Conservation (phyloP, 1,140 invertebrate genomes). For the Drosophila tropicalis region DNA sequence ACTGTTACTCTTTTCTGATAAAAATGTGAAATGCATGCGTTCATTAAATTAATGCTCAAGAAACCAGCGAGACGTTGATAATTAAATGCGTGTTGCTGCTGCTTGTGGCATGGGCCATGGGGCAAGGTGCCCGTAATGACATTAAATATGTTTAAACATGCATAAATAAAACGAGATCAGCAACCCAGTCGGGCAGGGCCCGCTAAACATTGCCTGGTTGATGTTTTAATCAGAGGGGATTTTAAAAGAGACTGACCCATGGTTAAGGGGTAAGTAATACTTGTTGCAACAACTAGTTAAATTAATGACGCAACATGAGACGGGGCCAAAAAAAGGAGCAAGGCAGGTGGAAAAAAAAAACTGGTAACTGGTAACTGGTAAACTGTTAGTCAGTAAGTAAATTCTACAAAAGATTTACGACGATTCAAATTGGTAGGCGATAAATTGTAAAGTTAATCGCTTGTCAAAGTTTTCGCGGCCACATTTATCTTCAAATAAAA, state of each 20-base stretch:
- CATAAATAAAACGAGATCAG: slow-evolving; percentile 67
- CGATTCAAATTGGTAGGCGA: slow-evolving; percentile 65
- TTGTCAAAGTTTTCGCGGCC: slow-evolving; percentile 78
- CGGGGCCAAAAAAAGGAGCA: slow-evolving; percentile 38
- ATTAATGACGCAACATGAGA: slow-evolving; percentile 74
- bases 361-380: slow-evolving; percentile 3
- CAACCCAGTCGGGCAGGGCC: background rate
- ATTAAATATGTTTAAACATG: slow-evolving; percentile 82
- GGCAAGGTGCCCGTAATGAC: slow-evolving; percentile 69
- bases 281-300: slow-evolving; percentile 77
- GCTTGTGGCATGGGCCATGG: slow-evolving; percentile 14
- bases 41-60: slow-evolving; percentile 77
- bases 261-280: slow-evolving; percentile 39
- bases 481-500: slow-evolving; percentile 62
- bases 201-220: slow-evolving; percentile 24
- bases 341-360: slow-evolving; percentile 3
- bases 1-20: slow-evolving; percentile 55
- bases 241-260: slow-evolving; percentile 61
- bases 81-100: slow-evolving; percentile 78
- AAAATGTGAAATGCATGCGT: slow-evolving; percentile 72
- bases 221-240: slow-evolving; percentile 75
- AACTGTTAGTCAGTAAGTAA: slow-evolving; percentile 11
- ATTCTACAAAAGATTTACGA: slow-evolving; percentile 65
- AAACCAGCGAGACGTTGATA: slow-evolving; percentile 61
- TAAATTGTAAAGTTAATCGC: slow-evolving; percentile 81